Evolutionary conservation across 2,888 invertebrate species (phyloP).

Genomic region (Mesorhabditis spiculigera): DNA sequence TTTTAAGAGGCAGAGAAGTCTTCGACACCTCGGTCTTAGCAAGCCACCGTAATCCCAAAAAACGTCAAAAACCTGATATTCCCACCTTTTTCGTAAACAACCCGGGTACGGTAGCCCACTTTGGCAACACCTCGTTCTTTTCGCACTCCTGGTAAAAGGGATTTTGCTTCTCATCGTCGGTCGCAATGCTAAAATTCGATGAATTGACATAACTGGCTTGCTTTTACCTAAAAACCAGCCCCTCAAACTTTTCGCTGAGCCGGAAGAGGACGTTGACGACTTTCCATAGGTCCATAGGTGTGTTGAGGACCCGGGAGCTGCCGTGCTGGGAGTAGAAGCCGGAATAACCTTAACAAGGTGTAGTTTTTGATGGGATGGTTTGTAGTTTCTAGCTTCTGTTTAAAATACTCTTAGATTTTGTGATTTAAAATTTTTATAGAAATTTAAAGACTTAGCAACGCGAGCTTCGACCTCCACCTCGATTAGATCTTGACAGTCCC

Average conservation of each 20-base stretch:
- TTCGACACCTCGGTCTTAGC: too few species aligned
- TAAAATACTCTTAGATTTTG: too few species aligned
- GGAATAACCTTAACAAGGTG: background rate
- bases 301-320: background rate
- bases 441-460: too few species aligned
- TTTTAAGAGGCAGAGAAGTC: background rate
- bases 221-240: slow-evolving; percentile 27
- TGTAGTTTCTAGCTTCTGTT: too few species aligned
- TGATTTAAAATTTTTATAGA: too few species aligned
- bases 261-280: slow-evolving; percentile 33
- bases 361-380: background rate
- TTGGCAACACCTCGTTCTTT: slow-evolving; percentile 37
- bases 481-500: too few species aligned
- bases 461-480: too few species aligned
- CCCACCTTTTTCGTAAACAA: slow-evolving; percentile 22
- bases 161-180: slow-evolving; percentile 25
- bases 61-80: too few species aligned
- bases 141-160: slow-evolving; percentile 27
- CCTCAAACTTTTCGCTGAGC: slow-evolving; percentile 27
- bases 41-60: too few species aligned
- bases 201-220: background rate
- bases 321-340: slow-evolving; percentile 9
- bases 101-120: slow-evolving; percentile 20
- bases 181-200: slow-evolving; percentile 28
- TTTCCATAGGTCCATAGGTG: slow-evolving; percentile 32